Percentiles rank a stretch among this genome's conserved stretches.
Conservation (phyloP, 2,888 invertebrate species). For the Aspidiotus rigidus region DNA sequence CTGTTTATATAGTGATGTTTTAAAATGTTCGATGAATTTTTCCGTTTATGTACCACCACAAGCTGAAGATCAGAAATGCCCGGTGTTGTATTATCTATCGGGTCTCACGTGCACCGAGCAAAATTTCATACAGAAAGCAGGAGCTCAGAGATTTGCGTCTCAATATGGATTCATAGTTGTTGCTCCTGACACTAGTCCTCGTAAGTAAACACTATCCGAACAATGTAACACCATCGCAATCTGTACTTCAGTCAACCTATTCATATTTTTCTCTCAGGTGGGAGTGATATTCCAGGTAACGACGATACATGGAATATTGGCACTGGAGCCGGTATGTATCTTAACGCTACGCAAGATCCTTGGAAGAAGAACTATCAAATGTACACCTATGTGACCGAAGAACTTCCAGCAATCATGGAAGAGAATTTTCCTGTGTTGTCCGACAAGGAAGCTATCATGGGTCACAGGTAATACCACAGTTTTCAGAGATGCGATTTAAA, state of each 20-base stretch:
- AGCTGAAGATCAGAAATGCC: constrained; percentile 53
- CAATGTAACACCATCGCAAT: too few species aligned
- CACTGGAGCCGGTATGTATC: constrained; percentile 87
- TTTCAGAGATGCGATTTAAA: neutral
- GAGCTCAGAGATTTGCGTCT: constrained; percentile 85
- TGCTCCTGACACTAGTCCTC: constrained; percentile 91
- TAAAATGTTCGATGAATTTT: constrained; percentile 88
- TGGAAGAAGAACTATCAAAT: constrained; percentile 91
- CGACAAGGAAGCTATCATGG: constrained; percentile 64
- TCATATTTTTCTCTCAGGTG: constrained; percentile 53
- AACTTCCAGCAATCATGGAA: constrained; percentile 65
- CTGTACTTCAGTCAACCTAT: constrained; percentile 5
- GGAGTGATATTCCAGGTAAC: constrained; percentile 79
- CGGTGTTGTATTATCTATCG: constrained; percentile 83
- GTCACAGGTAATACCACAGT: constrained; percentile 54
- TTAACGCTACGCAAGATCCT: constrained; percentile 82
- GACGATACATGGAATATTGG: constrained; percentile 92
- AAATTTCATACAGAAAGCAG: constrained; percentile 91
- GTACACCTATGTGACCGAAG: constrained; percentile 87
- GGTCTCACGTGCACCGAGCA: constrained; percentile 89
- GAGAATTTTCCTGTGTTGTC: constrained; percentile 59
- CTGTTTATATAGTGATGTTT: constrained; percentile 49
- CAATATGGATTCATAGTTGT: constrained; percentile 78
- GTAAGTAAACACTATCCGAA: constrained; percentile 40
- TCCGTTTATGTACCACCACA: constrained; percentile 81